Evolutionary conservation across 2,888 invertebrate species (phyloP), one percentile per base, ranked within the genome.

Genomic region (Magallana nippona): DNA sequence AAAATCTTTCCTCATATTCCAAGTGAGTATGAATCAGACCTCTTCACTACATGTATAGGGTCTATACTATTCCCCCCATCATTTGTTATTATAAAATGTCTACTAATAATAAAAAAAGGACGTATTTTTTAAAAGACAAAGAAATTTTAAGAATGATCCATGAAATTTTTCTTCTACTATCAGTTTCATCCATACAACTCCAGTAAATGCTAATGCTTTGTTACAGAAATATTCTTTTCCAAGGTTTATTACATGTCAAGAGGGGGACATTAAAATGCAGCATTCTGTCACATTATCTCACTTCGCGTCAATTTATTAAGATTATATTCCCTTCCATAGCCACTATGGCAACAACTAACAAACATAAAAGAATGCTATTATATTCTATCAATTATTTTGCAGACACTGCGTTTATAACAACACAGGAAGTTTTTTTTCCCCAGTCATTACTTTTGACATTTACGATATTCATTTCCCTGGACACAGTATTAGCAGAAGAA

Each of bases 361-460:
- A 71, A 27, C 71, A 71, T 71, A 71, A 71, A 71, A 27, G 27
- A 71, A 71, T 71, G 71, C 71, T 32, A 27, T 71, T 71, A 22
- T 71, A 71, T 27, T 71, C 27, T 71, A 71, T 32, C 63, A 63
- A 63, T 19, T 63, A 19, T 27, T 71, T 71, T 71, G 19, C 27
- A 27, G 71, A 27, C 19, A 71, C 10, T 13, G 27, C 71, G 32
- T 60, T 19, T 60, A 27, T 27, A 27, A 71, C 32, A 22, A 71
- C 60, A 60, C 71, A 22, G 10, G 32, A 32, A 27, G 15, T 60
- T 19, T 71, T 71, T 71, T 27, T 15, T 8, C 15, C 27, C 22
- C 71, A 71, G 71, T 22, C 71, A 71, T 71, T 71, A 32, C 32
- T 10, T 22, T 71, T 71, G 71, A 71, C 71, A 71, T 71, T 71